These are phyloP conservation scores for Procapra przewalskii DNA, from an alignment of 2,113 vertebrate species.

Conservation along the genomic window DNA sequence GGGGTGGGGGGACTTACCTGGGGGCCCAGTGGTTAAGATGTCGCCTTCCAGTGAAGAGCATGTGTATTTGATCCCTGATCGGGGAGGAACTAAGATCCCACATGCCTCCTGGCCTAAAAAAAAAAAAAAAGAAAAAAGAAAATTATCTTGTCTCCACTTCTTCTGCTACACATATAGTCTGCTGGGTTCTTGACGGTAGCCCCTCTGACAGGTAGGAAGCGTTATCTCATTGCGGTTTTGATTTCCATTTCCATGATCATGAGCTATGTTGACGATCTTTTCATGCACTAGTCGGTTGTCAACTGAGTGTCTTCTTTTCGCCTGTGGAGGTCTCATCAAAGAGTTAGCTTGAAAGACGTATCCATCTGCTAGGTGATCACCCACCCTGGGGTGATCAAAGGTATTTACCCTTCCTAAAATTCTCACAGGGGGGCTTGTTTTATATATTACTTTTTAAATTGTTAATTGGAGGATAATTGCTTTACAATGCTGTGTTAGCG, in stretches of 20 bases:
- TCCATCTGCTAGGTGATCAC: background rate
- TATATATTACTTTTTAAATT: background rate
- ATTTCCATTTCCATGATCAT: background rate
- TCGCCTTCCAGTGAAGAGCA: fast-evolving
- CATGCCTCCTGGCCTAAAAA: background rate
- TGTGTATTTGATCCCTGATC: fast-evolving
- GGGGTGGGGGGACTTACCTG: background rate
- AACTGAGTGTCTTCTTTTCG: fast-evolving
- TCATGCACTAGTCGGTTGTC: fast-evolving
- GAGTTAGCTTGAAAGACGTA: background rate
- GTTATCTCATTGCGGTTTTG: too few relatives aligned
- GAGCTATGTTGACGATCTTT: background rate
- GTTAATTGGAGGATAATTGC: background rate
- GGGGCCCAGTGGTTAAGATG: background rate
- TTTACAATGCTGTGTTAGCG: fast-evolving
- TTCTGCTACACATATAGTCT: fast-evolving
- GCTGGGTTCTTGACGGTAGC: too few relatives aligned
- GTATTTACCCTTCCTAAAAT: background rate
- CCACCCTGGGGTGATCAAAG: background rate
- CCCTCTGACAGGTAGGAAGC: background rate
- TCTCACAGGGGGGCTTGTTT: background rate
- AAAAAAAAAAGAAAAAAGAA: background rate
- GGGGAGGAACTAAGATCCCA: background rate
- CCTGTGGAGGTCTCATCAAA: background rate
- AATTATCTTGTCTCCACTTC: background rate